A percentile compares a stretch with the other conserved stretches of the same genome.
Conservation (phyloP, 2,888 invertebrate genomes). For the Dinocampus coccinellae region DNA sequence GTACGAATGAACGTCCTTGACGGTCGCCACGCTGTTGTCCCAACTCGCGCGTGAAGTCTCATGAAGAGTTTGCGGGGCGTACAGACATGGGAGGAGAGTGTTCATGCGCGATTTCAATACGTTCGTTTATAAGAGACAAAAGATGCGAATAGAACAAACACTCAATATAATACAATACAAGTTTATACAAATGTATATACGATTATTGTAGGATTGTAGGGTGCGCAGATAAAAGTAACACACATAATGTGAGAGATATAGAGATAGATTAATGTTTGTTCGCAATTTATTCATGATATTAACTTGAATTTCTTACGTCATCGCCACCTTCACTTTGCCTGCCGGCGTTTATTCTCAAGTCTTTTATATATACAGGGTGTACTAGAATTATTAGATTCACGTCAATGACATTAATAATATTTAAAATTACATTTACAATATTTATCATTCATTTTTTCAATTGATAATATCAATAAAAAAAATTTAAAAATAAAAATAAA, state of each 20-base stretch:
- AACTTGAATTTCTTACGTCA: constrained; percentile 36
- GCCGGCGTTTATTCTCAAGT: constrained; percentile 16
- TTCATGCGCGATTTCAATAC: background rate
- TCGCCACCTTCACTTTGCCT: constrained; percentile 40
- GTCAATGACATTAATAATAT: too few relatives aligned
- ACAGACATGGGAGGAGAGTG: background rate
- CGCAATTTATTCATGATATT: constrained; percentile 7
- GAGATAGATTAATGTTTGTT: constrained; percentile 4
- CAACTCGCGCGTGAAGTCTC: background rate
- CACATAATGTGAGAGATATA: background rate
- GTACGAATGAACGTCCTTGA: constrained; percentile 50
- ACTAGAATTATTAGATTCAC: too few relatives aligned
- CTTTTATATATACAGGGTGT: too few relatives aligned
- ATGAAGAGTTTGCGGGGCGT: background rate
- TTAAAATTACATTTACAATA: too few relatives aligned
- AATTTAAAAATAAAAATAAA: too few relatives aligned
- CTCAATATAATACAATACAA: too few relatives aligned
- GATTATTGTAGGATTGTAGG: background rate
- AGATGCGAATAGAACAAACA: constrained; percentile 4
- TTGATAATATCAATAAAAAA: too few relatives aligned
- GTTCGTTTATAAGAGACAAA: constrained; percentile 6
- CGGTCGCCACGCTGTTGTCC: constrained; percentile 38
- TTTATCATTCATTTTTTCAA: too few relatives aligned
- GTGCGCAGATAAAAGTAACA: background rate
- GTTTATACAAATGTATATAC: background rate